phyloP scores from a whole-genome alignment of 2,797 vertebrate species.

The Characodon lateralis region DNA sequence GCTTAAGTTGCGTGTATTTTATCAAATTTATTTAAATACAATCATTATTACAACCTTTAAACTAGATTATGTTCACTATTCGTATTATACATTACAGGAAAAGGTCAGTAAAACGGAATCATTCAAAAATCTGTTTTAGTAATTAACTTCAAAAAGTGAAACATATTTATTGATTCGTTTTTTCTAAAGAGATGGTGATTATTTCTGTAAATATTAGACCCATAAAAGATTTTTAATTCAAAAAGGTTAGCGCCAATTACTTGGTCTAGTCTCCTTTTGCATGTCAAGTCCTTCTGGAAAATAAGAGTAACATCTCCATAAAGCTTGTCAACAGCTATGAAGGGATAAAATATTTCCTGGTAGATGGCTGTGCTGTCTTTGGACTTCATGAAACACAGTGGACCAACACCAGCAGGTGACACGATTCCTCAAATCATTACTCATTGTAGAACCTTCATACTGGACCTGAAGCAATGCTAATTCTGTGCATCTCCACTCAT shows the following conservation, averaged over 20 bases:
- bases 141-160: neutral
- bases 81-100: neutral
- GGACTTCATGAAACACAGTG: neutral
- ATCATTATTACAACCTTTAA: neutral
- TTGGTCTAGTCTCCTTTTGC: neutral
- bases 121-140: neutral
- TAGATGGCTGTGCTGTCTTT: neutral
- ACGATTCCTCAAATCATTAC: neutral
- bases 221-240: neutral
- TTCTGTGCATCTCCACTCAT: neutral
- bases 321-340: neutral
- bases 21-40: neutral
- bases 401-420: neutral
- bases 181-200: neutral
- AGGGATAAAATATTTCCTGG: neutral
- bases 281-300: neutral
- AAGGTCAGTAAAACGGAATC: neutral
- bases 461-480: too few relatives aligned
- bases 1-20: neutral
- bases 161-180: neutral
- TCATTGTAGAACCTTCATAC: neutral
- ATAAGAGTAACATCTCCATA: neutral
- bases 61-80: too few relatives aligned
- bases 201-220: neutral
- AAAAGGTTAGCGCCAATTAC: neutral